These are phyloP conservation scores for Zaprionus ornatus DNA, from an alignment of 1,140 invertebrate genomes.

Conservation along the genomic window DNA sequence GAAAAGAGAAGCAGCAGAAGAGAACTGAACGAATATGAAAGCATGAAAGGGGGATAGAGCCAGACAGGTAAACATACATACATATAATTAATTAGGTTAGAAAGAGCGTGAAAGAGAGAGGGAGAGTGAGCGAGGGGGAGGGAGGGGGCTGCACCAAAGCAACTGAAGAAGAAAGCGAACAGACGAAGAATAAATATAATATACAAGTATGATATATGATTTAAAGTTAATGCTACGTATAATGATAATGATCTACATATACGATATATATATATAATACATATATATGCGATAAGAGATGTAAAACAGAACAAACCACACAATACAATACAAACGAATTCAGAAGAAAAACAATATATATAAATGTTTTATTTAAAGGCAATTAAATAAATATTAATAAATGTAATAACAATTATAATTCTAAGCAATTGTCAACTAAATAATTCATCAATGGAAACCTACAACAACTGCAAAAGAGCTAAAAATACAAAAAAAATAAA, in stretches of 20 bases:
- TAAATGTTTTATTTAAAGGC: neutral
- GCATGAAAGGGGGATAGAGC: neutral
- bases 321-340: neutral
- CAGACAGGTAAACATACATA: neutral
- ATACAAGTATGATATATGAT: neutral
- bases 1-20: neutral
- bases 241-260: neutral
- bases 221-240: too few relatives aligned
- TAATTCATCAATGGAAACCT: conserved; percentile 1
- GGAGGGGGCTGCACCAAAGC: neutral
- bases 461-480: neutral
- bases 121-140: neutral
- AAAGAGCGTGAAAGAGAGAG: neutral
- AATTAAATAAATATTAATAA: neutral
- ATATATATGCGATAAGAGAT: neutral
- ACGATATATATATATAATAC: neutral
- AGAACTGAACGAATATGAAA: neutral
- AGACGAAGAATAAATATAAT: neutral
- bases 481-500: neutral
- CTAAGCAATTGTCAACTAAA: neutral
- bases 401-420: neutral
- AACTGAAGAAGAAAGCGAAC: neutral
- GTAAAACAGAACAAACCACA: neutral
- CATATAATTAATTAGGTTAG: neutral
- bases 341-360: neutral